These are phyloP conservation scores for Furcifer pardalis DNA, from an alignment of 2,797 vertebrate species.

Conservation along the genomic window DNA sequence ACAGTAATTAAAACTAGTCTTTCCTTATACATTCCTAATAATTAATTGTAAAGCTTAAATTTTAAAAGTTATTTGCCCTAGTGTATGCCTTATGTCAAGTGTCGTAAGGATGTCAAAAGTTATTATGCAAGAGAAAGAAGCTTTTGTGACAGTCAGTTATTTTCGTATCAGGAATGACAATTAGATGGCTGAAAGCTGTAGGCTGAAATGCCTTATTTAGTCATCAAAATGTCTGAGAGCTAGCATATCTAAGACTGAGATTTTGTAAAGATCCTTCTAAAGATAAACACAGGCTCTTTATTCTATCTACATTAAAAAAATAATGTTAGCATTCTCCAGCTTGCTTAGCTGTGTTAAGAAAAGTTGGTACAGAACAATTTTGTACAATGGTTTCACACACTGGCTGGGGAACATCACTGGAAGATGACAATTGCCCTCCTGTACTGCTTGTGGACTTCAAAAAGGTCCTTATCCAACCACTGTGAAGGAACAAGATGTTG, in stretches of 20 bases:
- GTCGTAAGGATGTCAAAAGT: constrained; percentile 59
- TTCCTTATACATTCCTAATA: constrained; percentile 58
- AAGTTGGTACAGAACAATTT: constrained; percentile 6
- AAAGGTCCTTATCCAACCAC: not conserved
- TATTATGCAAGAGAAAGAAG: constrained; percentile 59
- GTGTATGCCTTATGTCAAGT: constrained; percentile 60
- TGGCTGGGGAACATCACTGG: not conserved
- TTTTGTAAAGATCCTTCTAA: constrained; percentile 22
- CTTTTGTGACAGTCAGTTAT: constrained; percentile 65
- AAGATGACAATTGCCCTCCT: not conserved
- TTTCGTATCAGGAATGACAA: constrained; percentile 66
- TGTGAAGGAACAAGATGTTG: not conserved
- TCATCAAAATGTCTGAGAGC: constrained; percentile 39
- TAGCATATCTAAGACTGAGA: constrained; percentile 18
- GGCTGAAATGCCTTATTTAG: constrained; percentile 53
- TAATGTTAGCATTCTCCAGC: constrained; percentile 21
- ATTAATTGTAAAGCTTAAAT: constrained; percentile 50
- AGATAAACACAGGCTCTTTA: constrained; percentile 25
- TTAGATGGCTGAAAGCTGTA: constrained; percentile 49
- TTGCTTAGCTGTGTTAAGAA: not conserved
- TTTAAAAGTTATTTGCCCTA: constrained; percentile 55
- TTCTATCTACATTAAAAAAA: constrained; percentile 7
- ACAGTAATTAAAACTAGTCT: constrained; percentile 37
- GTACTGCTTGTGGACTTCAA: not conserved
- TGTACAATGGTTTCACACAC: not conserved